phyloP scores from a whole-genome alignment of 2,113 vertebrate species.

The Glareola pratincola region DNA sequence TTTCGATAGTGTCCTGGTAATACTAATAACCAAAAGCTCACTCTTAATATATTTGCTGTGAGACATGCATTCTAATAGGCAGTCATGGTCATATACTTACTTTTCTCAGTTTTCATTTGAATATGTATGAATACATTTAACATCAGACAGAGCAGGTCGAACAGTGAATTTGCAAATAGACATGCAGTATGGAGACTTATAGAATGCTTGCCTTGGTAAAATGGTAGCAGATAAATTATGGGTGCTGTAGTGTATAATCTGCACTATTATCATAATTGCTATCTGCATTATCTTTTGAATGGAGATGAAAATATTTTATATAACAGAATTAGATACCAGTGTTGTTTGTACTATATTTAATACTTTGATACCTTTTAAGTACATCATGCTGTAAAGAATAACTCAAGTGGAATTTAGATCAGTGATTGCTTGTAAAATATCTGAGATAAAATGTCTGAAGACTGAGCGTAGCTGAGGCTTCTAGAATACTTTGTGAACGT shows the following conservation, averaged over 20 bases:
- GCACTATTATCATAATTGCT: slow-evolving; percentile 23
- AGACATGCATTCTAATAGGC: not conserved
- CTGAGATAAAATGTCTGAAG: not conserved
- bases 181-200: not conserved
- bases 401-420: not conserved
- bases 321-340: not conserved
- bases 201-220: not conserved
- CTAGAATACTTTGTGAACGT: not conserved
- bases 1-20: not conserved
- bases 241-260: slow-evolving; percentile 3
- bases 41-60: not conserved
- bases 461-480: not conserved
- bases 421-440: not conserved
- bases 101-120: slow-evolving; percentile 21
- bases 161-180: not conserved
- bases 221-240: slow-evolving; percentile 6
- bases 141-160: not conserved
- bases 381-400: not conserved
- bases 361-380: not conserved
- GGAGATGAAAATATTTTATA: slow-evolving; percentile 9
- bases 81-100: not conserved
- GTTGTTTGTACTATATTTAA: not conserved
- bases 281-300: slow-evolving; percentile 15
- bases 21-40: slow-evolving; percentile 31
- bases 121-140: not conserved